Evolutionary conservation across 2,797 vertebrate genomes (phyloP).

Genomic region (Erethizon dorsatum): DNA sequence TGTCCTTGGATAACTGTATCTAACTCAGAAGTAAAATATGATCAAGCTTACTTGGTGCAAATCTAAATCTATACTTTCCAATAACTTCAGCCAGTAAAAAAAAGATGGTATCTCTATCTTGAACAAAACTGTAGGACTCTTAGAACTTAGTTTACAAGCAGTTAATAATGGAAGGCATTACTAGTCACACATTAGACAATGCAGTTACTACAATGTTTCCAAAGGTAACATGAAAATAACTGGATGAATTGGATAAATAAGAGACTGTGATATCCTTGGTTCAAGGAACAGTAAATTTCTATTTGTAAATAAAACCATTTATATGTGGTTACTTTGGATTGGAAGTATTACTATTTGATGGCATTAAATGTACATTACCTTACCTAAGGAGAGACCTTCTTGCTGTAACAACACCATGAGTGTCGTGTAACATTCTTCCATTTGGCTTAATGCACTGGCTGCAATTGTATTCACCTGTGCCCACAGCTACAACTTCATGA

Average conservation of each 20-base stretch:
- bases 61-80: constrained; percentile 38
- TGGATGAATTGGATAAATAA: neutral
- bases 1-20: neutral
- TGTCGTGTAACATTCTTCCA: constrained; percentile 95
- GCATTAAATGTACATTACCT: neutral
- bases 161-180: constrained; percentile 19
- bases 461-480: constrained; percentile 94
- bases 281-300: neutral
- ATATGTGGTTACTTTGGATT: neutral
- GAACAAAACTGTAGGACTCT: neutral
- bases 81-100: constrained; percentile 11
- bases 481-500: constrained; percentile 94
- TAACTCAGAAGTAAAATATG: constrained; percentile 51
- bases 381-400: constrained; percentile 97
- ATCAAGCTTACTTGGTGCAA: neutral
- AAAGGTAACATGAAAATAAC: constrained; percentile 16
- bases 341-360: neutral
- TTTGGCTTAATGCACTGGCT: constrained; percentile 87
- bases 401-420: constrained; percentile 94
- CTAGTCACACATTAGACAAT: constrained; percentile 11
- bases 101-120: constrained; percentile 1
- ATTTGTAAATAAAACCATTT: neutral
- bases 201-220: constrained; percentile 35
- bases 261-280: neutral
- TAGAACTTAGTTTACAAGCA: constrained; percentile 42